phyloP scores from a whole-genome alignment of 2,888 invertebrate genomes.

The Morpho achilles region DNA sequence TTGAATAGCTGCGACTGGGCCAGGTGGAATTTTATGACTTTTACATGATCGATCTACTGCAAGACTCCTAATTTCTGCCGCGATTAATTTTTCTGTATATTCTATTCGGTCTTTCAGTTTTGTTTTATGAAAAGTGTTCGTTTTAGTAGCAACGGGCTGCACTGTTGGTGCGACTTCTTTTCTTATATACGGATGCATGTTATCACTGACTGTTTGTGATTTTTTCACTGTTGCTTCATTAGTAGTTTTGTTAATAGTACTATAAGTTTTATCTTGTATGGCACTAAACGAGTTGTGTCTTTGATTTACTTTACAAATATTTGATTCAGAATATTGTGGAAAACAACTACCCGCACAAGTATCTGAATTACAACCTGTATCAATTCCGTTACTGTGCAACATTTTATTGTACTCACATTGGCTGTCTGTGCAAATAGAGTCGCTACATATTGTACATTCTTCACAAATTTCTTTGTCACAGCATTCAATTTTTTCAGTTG shows the following conservation, averaged over 20 bases:
- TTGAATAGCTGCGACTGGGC: slow-evolving; percentile 44
- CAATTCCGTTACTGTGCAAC: slow-evolving; percentile 67
- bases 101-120: slow-evolving; percentile 69
- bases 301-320: slow-evolving; percentile 53
- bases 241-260: slow-evolving; percentile 42
- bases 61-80: slow-evolving; percentile 70
- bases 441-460: slow-evolving; percentile 73
- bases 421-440: slow-evolving; percentile 73
- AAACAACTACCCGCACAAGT: slow-evolving; percentile 66
- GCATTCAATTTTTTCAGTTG: slow-evolving; percentile 73
- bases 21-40: slow-evolving; percentile 49
- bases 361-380: slow-evolving; percentile 66
- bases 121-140: slow-evolving; percentile 48
- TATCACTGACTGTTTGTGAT: slow-evolving; percentile 68
- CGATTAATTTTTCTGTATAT: slow-evolving; percentile 71
- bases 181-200: slow-evolving; percentile 72
- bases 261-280: slow-evolving; percentile 62
- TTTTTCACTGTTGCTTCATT: slow-evolving; percentile 65
- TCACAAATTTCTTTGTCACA: slow-evolving; percentile 75
- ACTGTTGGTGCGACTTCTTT: slow-evolving; percentile 63
- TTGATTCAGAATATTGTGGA: slow-evolving; percentile 57
- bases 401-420: slow-evolving; percentile 73
- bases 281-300: slow-evolving; percentile 73
- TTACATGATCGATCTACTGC: slow-evolving; percentile 63
- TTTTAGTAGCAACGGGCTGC: slow-evolving; percentile 34